Base-by-base conservation (phyloP, 1,140 invertebrate species). In the Atta texana region DNA sequence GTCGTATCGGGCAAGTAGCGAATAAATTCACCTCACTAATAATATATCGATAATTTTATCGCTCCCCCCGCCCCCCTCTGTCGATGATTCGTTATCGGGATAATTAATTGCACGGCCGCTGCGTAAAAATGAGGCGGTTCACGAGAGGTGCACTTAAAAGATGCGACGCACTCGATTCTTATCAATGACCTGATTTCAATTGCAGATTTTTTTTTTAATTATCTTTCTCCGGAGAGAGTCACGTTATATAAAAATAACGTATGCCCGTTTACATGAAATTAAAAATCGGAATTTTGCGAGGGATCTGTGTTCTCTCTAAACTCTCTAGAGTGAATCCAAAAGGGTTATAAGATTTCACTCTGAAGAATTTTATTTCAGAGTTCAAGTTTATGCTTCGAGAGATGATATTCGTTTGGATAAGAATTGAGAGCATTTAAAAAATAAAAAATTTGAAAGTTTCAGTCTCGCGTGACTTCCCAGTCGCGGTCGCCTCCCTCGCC, bases 51-150 rank as follows among this genome's bases (percentile, higher is more conserved):
- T 71, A 57, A 81, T 72, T 72, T 81, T 21, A 71, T 71, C 39
- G 4, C n/a, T n/a, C n/a, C n/a, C n/a, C n/a, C n/a, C n/a, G 34
- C 12, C 68, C 12, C 68, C n/a, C 18, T 6, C 53, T 12, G 80
- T 74, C 53, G 18, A 12, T 18, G 69, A 57, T 72, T 61, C 31
- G 57, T 61, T 74, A 84, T 84, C 80, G 55, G 18, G 24, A 75
- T 84, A 31, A 84, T 84, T 84, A 84, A 84, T 81, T 72, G n/a
- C 39, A 34, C 44, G 18, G 49, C 5, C 63, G 21, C n/a, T 12
- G 14, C 49, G 53, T 28, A n/a, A 75, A 31, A 61, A 24, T 31
- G 28, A 75, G 34, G 69, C 34, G 12, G 6, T 6, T 71, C 16
- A 28, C 51, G 39, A 63, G 28, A 75, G 55, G 16, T 14, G 24